Percentiles rank a stretch among this genome's conserved stretches.
phyloP scores from a whole-genome alignment of 2,888 invertebrate genomes.

The Candidula unifasciata region DNA sequence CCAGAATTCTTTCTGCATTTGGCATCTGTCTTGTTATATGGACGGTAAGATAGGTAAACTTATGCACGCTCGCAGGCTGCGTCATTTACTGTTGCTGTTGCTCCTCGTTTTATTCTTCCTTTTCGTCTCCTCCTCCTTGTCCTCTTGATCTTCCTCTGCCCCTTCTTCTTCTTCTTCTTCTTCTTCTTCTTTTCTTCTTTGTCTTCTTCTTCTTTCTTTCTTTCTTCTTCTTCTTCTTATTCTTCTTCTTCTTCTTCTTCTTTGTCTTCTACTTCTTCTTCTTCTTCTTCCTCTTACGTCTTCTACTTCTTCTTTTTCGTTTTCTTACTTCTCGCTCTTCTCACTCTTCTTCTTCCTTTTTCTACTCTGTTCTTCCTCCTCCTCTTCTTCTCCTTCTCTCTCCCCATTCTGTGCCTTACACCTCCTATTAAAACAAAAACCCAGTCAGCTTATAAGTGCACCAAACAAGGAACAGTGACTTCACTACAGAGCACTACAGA shows the following conservation, averaged over 20 bases:
- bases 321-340: neutral
- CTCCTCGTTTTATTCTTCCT: constrained; percentile 25
- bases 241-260: constrained; percentile 28
- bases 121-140: constrained; percentile 27
- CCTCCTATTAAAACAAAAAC: too few relatives aligned
- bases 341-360: neutral
- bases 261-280: constrained; percentile 15
- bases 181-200: neutral
- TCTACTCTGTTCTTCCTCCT: neutral
- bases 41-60: too few relatives aligned
- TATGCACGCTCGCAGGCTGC: too few relatives aligned
- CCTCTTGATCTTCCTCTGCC: constrained; percentile 17
- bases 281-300: neutral
- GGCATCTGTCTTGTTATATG: too few relatives aligned
- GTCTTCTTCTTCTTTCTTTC: neutral
- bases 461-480: too few relatives aligned
- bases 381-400: neutral
- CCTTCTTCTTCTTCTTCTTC: constrained; percentile 8
- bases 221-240: constrained; percentile 35
- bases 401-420: too few relatives aligned
- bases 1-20: too few relatives aligned
- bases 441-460: too few relatives aligned
- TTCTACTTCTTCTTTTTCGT: neutral
- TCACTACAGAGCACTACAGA: too few relatives aligned
- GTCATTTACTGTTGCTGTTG: neutral